A percentile compares a stretch with the other conserved stretches of the same genome.
Conservation (phyloP, 2,888 invertebrate species). For the Hirudinaria manillensis region DNA sequence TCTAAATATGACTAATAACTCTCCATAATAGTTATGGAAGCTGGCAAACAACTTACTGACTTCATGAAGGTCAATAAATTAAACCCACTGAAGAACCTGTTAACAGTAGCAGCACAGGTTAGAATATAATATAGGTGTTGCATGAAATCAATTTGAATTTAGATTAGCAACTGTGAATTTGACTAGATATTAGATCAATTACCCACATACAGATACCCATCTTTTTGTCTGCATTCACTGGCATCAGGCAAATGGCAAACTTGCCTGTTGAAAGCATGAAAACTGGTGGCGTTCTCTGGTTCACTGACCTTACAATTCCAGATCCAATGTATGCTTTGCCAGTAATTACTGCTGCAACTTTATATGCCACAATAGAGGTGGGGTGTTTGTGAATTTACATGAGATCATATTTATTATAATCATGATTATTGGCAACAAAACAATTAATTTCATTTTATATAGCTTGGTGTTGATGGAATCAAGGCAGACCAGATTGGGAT, state of each 20-base stretch:
- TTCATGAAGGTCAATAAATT: conserved; percentile 78
- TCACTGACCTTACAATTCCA: conserved; percentile 78
- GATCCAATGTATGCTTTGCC: conserved; percentile 86
- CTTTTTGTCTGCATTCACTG: conserved; percentile 86
- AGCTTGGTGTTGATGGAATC: conserved; percentile 69
- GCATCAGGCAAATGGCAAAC: conserved; percentile 78
- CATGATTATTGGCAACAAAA: background rate
- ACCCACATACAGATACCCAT: conserved; percentile 64
- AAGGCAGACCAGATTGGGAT: conserved; percentile 43
- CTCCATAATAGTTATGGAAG: conserved; percentile 61
- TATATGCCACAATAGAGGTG: conserved; percentile 74
- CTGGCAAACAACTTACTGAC: conserved; percentile 70
- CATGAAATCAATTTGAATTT: background rate
- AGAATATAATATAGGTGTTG: no score
- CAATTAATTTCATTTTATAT: conserved; percentile 25
- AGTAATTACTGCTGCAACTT: conserved; percentile 72
- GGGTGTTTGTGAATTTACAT: background rate
- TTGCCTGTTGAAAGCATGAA: conserved; percentile 83
- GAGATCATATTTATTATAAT: background rate
- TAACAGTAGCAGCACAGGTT: conserved; percentile 56
- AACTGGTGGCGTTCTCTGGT: conserved; percentile 76
- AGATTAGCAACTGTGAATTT: background rate
- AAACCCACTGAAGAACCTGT: conserved; percentile 72
- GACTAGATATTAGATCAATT: background rate
- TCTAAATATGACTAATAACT: background rate